phyloP scores from a whole-genome alignment of 2,888 invertebrate species.

The Antitype chi region DNA sequence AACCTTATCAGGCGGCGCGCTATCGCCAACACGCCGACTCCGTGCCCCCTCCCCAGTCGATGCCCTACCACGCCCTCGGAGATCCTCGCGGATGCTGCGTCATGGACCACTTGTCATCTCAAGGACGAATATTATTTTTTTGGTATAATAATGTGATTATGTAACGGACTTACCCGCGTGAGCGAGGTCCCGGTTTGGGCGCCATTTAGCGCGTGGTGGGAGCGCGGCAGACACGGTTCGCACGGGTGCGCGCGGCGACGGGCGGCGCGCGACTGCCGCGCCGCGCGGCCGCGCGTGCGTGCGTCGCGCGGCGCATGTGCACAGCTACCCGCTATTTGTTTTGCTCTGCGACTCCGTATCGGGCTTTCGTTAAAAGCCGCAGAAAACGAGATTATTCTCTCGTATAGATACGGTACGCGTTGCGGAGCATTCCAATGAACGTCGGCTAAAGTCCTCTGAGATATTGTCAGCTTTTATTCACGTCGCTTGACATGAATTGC shows the following conservation, averaged over 20 bases:
- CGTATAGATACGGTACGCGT: constrained; percentile 80
- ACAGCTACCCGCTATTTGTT: constrained; percentile 83
- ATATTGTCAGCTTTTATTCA: constrained; percentile 78
- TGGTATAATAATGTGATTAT: constrained; percentile 62
- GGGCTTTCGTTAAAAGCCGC: constrained; percentile 77
- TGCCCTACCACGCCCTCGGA: constrained; percentile 86
- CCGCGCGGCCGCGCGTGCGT: constrained; percentile 80
- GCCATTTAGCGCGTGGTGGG: constrained; percentile 87
- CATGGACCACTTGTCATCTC: constrained; percentile 73
- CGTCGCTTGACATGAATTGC: constrained; percentile 75
- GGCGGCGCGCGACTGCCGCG: constrained; percentile 85
- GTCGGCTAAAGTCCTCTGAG: constrained; percentile 74
- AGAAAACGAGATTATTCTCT: constrained; percentile 86
- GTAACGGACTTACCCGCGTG: constrained; percentile 85
- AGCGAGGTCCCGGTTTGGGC: constrained; percentile 85
- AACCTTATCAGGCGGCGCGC: constrained; percentile 83
- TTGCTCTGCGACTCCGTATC: constrained; percentile 81
- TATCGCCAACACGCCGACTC: constrained; percentile 83
- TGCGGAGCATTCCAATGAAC: constrained; percentile 82
- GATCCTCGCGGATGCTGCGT: constrained; percentile 79
- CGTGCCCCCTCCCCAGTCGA: constrained; percentile 76
- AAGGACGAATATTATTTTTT: constrained; percentile 31
- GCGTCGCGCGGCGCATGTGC: constrained; percentile 82
- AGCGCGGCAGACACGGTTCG: constrained; percentile 71
- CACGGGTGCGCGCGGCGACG: constrained; percentile 79